A percentile compares a stretch with the other conserved stretches of the same genome.
These are phyloP conservation scores for Lepus townsendii DNA, from an alignment of 2,797 vertebrate genomes.

Conservation along the genomic window DNA sequence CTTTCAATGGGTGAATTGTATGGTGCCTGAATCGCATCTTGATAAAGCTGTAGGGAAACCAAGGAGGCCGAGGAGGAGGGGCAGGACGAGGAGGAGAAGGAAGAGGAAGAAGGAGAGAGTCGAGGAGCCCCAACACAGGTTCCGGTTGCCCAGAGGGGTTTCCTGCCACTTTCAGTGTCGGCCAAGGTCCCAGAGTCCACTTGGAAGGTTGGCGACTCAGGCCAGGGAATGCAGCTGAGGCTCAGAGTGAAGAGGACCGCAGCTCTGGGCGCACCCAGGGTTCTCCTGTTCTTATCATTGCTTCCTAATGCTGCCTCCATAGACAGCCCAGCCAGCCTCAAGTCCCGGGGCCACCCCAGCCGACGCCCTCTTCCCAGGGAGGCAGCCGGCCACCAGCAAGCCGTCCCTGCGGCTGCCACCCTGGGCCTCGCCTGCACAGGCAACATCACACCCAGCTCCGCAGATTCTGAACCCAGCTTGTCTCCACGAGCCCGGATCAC, in stretches of 20 bases:
- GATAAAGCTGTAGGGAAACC: background rate
- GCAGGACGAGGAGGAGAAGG: background rate
- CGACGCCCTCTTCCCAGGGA: background rate
- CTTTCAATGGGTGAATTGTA: background rate
- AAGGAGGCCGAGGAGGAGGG: no score
- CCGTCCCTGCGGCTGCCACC: background rate
- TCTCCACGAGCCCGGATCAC: background rate
- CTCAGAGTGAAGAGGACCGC: background rate
- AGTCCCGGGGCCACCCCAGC: background rate
- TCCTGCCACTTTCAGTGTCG: background rate
- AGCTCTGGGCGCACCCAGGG: background rate
- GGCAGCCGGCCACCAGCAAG: background rate
- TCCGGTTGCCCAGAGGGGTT: background rate
- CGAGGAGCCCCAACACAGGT: background rate
- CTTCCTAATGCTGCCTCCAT: background rate
- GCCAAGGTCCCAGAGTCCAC: background rate
- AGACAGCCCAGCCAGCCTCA: background rate
- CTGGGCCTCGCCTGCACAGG: background rate
- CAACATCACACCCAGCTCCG: background rate
- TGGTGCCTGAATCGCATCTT: background rate
- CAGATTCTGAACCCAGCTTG: background rate
- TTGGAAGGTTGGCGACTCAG: background rate
- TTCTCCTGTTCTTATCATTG: background rate
- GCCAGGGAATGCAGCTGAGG: background rate
- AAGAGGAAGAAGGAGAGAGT: background rate